Evolutionary conservation across 2,797 vertebrate genomes (phyloP).

Genomic region (Sebastes diploproa): DNA sequence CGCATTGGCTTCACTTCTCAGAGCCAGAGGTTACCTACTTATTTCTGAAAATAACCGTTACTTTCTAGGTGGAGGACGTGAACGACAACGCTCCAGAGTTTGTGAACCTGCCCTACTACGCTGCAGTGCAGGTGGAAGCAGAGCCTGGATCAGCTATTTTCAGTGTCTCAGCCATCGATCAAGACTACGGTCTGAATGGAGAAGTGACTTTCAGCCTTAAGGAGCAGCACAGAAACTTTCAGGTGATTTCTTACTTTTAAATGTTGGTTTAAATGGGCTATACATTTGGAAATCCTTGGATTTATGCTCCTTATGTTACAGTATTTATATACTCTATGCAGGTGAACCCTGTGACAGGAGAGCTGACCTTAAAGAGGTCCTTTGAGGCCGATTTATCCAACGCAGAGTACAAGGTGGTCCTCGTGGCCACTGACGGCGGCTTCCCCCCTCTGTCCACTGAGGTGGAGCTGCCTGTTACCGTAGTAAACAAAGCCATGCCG

Average conservation of each 20-base stretch:
- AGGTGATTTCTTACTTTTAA: conserved; percentile 70
- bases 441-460: conserved; percentile 86
- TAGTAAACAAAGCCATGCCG: conserved; percentile 96
- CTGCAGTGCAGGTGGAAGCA: conserved; percentile 90
- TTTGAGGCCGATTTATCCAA: conserved; percentile 90
- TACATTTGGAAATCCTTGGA: not conserved
- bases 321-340: conserved; percentile 29
- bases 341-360: conserved; percentile 84
- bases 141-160: conserved; percentile 87
- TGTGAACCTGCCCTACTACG: conserved; percentile 94
- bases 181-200: conserved; percentile 88
- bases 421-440: conserved; percentile 91
- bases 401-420: conserved; percentile 87
- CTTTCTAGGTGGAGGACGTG: conserved; percentile 86
- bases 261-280: not conserved
- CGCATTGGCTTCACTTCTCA: too few relatives aligned
- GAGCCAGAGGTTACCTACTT: too few relatives aligned
- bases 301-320: not conserved
- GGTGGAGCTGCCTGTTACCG: conserved; percentile 88
- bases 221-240: conserved; percentile 89
- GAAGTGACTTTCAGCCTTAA: conserved; percentile 90
- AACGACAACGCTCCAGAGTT: conserved; percentile 96
- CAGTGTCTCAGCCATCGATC: conserved; percentile 88
- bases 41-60: not conserved
- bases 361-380: conserved; percentile 87